Percentiles rank a stretch among this genome's conserved stretches.
phyloP scores from a whole-genome alignment of 2,888 invertebrate species.

The Acleris holmiana region DNA sequence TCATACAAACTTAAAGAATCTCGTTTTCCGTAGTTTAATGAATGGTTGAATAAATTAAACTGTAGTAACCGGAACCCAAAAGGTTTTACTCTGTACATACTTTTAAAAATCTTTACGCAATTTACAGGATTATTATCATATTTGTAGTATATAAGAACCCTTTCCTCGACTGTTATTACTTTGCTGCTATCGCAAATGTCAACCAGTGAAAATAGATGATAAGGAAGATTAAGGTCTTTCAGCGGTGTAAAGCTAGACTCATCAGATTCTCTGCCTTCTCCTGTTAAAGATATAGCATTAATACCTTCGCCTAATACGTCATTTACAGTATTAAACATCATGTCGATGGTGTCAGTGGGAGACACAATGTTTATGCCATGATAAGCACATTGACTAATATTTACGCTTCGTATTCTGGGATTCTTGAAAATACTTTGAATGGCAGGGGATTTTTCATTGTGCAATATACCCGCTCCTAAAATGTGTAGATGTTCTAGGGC shows the following conservation, averaged over 20 bases:
- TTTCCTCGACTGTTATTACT: conserved; percentile 94
- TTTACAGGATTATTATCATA: conserved; percentile 98
- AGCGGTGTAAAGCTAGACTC: conserved; percentile 95
- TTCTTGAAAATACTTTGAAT: conserved; percentile 95
- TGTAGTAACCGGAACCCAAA: conserved; percentile 96
- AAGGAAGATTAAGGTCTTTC: conserved; percentile 92
- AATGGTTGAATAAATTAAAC: conserved; percentile 95
- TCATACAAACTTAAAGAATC: conserved; percentile 95
- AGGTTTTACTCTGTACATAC: conserved; percentile 92
- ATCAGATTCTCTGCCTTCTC: conserved; percentile 94
- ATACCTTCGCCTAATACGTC: conserved; percentile 95
- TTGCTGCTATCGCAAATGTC: conserved; percentile 98
- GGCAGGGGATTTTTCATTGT: conserved; percentile 97
- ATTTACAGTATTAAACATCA: conserved; percentile 89
- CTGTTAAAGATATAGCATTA: conserved; percentile 94
- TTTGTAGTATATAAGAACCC: conserved; percentile 96
- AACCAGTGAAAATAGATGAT: conserved; percentile 95
- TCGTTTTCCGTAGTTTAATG: conserved; percentile 90
- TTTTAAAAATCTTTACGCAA: conserved; percentile 98
- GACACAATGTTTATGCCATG: conserved; percentile 97
- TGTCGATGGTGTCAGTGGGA: conserved; percentile 91
- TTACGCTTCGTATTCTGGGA: conserved; percentile 91
- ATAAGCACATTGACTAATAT: conserved; percentile 92
- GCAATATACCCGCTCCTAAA: conserved; percentile 96
- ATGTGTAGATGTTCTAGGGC: conserved; percentile 91